Percentiles rank a stretch among this genome's conserved stretches.
Conservation (phyloP, 2,888 invertebrate genomes). For the Idaea aversata region DNA sequence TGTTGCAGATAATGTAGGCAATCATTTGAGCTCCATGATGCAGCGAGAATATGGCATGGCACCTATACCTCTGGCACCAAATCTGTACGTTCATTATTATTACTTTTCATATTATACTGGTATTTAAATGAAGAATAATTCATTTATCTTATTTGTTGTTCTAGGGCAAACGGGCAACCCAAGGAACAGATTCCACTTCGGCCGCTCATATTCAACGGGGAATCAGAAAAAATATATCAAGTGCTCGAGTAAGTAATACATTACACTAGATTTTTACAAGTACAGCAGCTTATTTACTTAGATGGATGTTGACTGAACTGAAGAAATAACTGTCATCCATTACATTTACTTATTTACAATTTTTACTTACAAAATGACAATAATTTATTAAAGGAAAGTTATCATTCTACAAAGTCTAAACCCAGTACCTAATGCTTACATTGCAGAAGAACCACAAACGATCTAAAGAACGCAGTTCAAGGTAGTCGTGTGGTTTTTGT, state of each 20-base stretch:
- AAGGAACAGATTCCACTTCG: slow-evolving; percentile 89
- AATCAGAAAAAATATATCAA: slow-evolving; percentile 84
- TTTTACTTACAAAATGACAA: slow-evolving; percentile 5
- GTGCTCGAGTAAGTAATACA: slow-evolving; percentile 84
- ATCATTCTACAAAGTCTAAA: slow-evolving; percentile 14
- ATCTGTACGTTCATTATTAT: slow-evolving; percentile 53
- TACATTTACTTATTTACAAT: slow-evolving; percentile 19
- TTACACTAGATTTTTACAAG: neutral
- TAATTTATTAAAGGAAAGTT: neutral
- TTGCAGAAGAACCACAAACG: slow-evolving; percentile 79
- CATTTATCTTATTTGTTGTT: slow-evolving; percentile 15
- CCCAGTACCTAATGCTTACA: slow-evolving; percentile 44
- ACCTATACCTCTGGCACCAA: slow-evolving; percentile 61
- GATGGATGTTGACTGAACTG: neutral
- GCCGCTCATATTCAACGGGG: slow-evolving; percentile 85
- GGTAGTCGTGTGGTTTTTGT: slow-evolving; percentile 71
- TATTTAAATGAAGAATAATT: neutral
- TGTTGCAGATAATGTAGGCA: slow-evolving; percentile 63
- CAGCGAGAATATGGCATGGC: slow-evolving; percentile 70
- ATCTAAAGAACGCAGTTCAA: slow-evolving; percentile 77
- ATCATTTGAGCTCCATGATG: slow-evolving; percentile 77
- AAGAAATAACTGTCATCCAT: slow-evolving; percentile 19
- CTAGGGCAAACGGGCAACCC: slow-evolving; percentile 72
- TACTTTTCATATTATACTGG: neutral
- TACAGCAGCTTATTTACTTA: neutral